Percentiles rank a stretch among this genome's conserved stretches.
Evolutionary conservation across 2,797 vertebrate species (phyloP).

Genomic region (Bucorvus abyssinicus): DNA sequence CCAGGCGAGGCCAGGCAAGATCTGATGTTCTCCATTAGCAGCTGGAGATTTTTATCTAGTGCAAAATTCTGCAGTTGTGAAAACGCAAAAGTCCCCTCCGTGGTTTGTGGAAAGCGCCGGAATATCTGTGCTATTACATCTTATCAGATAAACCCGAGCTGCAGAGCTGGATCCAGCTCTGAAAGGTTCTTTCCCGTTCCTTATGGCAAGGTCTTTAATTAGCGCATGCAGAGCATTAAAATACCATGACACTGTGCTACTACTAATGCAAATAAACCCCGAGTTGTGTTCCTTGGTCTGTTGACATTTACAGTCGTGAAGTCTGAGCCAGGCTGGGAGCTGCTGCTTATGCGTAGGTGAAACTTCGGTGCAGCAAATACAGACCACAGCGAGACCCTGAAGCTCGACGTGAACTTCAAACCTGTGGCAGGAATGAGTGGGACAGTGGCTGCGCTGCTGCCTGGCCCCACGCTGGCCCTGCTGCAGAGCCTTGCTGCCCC

Average conservation of each 20-base stretch:
- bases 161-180: neutral
- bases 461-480: neutral
- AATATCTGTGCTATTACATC: neutral
- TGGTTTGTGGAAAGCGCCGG: neutral
- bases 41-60: neutral
- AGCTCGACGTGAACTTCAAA: neutral
- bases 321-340: neutral
- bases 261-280: slow-evolving; percentile 28
- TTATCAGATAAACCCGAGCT: neutral
- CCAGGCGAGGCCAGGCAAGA: neutral
- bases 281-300: slow-evolving; percentile 13
- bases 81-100: neutral
- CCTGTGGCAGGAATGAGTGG: neutral
- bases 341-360: neutral
- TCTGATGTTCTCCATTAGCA: neutral
- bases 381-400: rapidly evolving
- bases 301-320: neutral
- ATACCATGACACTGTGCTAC: neutral
- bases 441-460: neutral
- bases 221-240: neutral
- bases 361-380: neutral
- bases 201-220: slow-evolving; percentile 9
- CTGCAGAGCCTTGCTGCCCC: neutral
- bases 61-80: neutral
- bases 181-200: neutral